Base-by-base conservation (phyloP, 2,113 vertebrate species). In the Osmerus eperlanus region DNA sequence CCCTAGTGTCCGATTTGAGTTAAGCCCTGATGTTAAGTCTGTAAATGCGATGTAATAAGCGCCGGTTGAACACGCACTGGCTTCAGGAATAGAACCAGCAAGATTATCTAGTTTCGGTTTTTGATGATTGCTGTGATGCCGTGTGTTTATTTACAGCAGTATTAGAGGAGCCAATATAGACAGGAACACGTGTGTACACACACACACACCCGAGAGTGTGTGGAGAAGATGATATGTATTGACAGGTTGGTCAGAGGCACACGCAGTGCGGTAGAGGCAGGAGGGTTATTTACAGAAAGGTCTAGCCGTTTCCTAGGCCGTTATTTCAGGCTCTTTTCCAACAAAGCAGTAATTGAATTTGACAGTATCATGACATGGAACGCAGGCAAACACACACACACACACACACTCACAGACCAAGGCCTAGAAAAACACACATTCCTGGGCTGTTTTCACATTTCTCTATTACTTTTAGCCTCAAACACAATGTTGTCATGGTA, bases 201-300 rank as follows among this genome's bases (percentile, higher is more conserved):
- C 53, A n/a, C 47, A 68, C 47, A 55, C 21, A 67, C 51, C 41
- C 0, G 16, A 67, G 21, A 67, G 19, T 53, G 13, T 15, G 21
- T 25, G 13, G 4, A 29, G 60, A 62, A 23, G 25, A 62, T 62
- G 60, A 6, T 15, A 4, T 62, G 25, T 28, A 62, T 25, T 28
- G 60, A 23, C 58, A 23, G 58, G 4, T 9, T 4, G 23, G 58
- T 14, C 58, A 3, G 15, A 18, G 3, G 3, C 3, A 56, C n/a
- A 56, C 58, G 59, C 28, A 76, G 60, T 59, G 18, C 14, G 9
- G 25, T 11, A 63, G 56, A 55, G 78, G 23, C 19, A 70, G 25
- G 53, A 56, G 63, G 0, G 68, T 28, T 67, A 29, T 75, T 78
- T 81, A 66, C 69, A 69, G 65, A 78, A 55, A 81, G 77, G 73